Evolutionary conservation across 1,140 invertebrate species (phyloP), one percentile per base, ranked within the genome.

Genomic region (Campodea augens): DNA sequence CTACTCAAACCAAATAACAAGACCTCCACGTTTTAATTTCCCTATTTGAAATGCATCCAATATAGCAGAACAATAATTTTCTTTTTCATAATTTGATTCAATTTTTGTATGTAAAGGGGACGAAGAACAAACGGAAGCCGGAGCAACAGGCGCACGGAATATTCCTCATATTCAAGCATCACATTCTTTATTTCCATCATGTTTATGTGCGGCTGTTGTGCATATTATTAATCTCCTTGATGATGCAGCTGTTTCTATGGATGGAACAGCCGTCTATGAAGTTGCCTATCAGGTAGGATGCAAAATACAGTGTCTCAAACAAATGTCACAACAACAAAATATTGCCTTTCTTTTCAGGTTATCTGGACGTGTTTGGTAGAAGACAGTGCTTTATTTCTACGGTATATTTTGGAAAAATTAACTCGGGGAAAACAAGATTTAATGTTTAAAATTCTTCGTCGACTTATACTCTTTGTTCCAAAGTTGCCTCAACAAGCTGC

Each of bases 291-390:
- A 87, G 65, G 79, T 81, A 61, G 27, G 24, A 38, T 19, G 5
- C 10, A 10, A 41, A 40, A 7, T 40, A 23, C 40, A 0, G 20
- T 42, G 19, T 29, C n/a, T n/a, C n/a, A n/a, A n/a, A n/a, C n/a
- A n/a, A n/a, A n/a, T 24, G 20, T 45, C n/a, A n/a, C 22, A 3
- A 20, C 22, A 2, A 41, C 1, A 37, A 23, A 46, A 39, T 29
- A 12, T 44, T 38, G 13, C 25, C 15, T 15, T 19, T 44, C 5
- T 24, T 55, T 54, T 29, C 57, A 86, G 85, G 83, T 93, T 0
- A 92, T 97, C 44, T 98, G 93, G 92, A 81, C 78, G 50, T 98
- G 93, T 63, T 64, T 99, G 25, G 91, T 98, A 0, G 96, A 99
- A 70, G 96, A 99, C 56, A 89, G 91, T 10, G 84, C 91, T 0